Conservation (phyloP, 23 tunicate species). For the Ascidia mentula region DNA sequence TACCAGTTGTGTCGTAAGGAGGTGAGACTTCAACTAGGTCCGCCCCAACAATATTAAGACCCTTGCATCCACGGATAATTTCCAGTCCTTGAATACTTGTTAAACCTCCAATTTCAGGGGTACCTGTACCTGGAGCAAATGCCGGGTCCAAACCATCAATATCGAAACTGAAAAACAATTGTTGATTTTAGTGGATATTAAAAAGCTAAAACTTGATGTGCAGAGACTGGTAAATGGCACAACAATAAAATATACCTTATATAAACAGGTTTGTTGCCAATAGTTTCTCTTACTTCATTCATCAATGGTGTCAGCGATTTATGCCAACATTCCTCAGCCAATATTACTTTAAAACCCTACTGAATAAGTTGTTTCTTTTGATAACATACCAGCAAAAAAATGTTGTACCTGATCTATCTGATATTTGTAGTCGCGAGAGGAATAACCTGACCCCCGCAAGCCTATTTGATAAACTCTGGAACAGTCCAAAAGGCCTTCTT, state of each 20-base stretch:
- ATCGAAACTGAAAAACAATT: conserved; percentile 45
- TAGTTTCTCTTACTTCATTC: conserved; percentile 56
- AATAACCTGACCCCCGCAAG: conserved; percentile 57
- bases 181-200: neutral
- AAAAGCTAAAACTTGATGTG: neutral
- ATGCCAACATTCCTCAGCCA: conserved; percentile 75
- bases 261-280: conserved; percentile 63
- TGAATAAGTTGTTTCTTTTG: too few species aligned
- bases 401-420: conserved; percentile 40
- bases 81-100: conserved; percentile 71
- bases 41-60: conserved; percentile 66
- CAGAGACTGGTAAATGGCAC: neutral
- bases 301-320: conserved; percentile 68
- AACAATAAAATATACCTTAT: conserved; percentile 33
- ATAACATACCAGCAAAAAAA: neutral
- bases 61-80: conserved; percentile 70
- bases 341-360: conserved; percentile 67
- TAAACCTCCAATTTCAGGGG: conserved; percentile 85
- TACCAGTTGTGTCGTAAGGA: conserved; percentile 52
- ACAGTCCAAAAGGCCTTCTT: conserved; percentile 68
- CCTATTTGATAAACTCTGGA: conserved; percentile 75
- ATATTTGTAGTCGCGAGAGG: conserved; percentile 31
- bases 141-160: conserved; percentile 82
- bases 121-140: conserved; percentile 82
- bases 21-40: conserved; percentile 84